Percentiles rank a stretch among this genome's conserved stretches.
Evolutionary conservation across 1,140 invertebrate species (phyloP).

Genomic region (Drosophila pandora): DNA sequence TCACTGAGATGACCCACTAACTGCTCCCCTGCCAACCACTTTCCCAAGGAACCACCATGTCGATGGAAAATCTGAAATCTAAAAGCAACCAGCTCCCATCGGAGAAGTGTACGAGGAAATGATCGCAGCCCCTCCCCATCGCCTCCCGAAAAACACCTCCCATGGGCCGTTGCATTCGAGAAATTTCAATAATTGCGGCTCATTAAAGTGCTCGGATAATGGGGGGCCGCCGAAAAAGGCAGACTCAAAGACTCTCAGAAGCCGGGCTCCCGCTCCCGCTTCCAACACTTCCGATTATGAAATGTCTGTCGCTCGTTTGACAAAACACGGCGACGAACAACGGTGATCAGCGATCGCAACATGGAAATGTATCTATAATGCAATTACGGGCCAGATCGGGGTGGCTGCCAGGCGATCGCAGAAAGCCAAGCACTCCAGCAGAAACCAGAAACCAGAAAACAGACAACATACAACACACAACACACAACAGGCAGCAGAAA

Average conservation of each 20-base stretch:
- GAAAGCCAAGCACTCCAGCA: slow-evolving; percentile 13
- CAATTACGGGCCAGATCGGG: slow-evolving; percentile 73
- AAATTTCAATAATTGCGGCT: slow-evolving; percentile 79
- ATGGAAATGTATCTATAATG: slow-evolving; percentile 79
- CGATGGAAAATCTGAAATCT: background rate
- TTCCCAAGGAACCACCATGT: background rate
- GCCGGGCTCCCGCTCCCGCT: slow-evolving; percentile 4
- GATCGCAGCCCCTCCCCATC: background rate
- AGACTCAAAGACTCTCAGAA: slow-evolving; percentile 7
- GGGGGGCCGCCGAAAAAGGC: slow-evolving; percentile 19
- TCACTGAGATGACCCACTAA: too few species aligned
- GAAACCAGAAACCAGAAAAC: slow-evolving; percentile 19
- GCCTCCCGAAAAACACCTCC: slow-evolving; percentile 5
- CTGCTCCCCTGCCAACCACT: background rate
- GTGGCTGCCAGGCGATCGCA: slow-evolving; percentile 66
- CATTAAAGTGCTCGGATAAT: slow-evolving; percentile 72
- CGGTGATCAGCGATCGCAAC: slow-evolving; percentile 73
- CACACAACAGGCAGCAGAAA: too few species aligned
- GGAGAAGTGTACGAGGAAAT: slow-evolving; percentile 20
- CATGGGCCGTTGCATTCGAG: slow-evolving; percentile 69
- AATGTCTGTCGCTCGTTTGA: slow-evolving; percentile 62
- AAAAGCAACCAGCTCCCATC: slow-evolving; percentile 1
- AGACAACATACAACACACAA: background rate
- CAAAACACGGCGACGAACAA: slow-evolving; percentile 60
- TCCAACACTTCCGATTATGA: slow-evolving; percentile 77